A percentile compares a stretch with the other conserved stretches of the same genome.
These are phyloP conservation scores for Sorex maritimensis DNA, from an alignment of 2,797 vertebrate genomes.

Conservation along the genomic window DNA sequence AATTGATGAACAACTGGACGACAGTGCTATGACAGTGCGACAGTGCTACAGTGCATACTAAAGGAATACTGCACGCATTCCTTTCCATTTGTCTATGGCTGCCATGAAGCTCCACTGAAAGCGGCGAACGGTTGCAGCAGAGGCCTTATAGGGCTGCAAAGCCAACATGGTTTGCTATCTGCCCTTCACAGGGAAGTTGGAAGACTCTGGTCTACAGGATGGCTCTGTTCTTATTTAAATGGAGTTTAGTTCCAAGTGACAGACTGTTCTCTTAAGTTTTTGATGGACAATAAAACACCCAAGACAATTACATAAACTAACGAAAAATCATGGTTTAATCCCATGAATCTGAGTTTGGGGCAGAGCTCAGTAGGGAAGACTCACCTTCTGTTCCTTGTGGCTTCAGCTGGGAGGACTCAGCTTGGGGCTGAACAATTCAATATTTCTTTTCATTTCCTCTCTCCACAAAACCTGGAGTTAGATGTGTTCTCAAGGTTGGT, in stretches of 20 bases:
- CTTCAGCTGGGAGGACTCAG: not conserved
- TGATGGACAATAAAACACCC: not conserved
- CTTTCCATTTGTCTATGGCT: constrained; percentile 11
- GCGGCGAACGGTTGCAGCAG: not conserved
- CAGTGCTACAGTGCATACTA: no score
- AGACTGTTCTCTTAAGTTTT: not conserved
- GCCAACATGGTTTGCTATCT: not conserved
- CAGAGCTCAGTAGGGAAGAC: constrained; percentile 21
- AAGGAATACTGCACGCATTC: not conserved
- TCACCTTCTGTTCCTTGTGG: not conserved
- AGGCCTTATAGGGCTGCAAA: not conserved
- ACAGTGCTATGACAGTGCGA: no score
- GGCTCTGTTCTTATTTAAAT: constrained; percentile 16
- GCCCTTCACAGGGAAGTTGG: not conserved
- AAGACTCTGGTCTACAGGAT: not conserved
- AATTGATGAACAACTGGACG: no score
- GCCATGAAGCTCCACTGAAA: not conserved
- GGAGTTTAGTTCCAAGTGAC: constrained; percentile 30
- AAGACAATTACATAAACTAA: constrained; percentile 45
- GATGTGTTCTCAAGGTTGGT: no score
- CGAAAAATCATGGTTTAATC: not conserved
- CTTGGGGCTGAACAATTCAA: not conserved
- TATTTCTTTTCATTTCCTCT: not conserved
- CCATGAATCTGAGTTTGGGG: constrained; percentile 1
- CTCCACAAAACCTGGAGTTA: no score